Evolutionary conservation across 2,888 invertebrate species (phyloP).

Genomic region (Xylota sylvarum): DNA sequence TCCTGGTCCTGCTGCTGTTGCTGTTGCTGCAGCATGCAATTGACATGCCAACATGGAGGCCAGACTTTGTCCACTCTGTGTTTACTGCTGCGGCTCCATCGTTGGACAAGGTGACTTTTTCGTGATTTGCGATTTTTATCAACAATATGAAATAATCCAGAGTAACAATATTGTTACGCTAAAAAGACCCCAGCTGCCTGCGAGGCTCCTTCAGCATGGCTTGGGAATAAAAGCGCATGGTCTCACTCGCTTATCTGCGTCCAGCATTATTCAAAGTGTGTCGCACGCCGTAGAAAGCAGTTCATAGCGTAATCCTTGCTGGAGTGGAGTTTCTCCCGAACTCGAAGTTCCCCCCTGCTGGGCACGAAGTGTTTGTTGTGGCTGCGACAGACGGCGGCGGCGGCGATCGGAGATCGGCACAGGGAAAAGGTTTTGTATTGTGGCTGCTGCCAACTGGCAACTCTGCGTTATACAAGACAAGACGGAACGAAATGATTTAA

Average conservation of each 20-base stretch:
- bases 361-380: slow-evolving; percentile 74
- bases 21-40: slow-evolving; percentile 48
- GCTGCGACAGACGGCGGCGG: slow-evolving; percentile 38
- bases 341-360: slow-evolving; percentile 62
- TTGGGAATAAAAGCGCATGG: slow-evolving; percentile 53
- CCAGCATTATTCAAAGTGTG: slow-evolving; percentile 74
- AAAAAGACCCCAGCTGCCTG: slow-evolving; percentile 68
- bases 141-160: slow-evolving; percentile 77
- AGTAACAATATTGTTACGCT: slow-evolving; percentile 77
- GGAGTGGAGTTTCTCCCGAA: slow-evolving; percentile 67
- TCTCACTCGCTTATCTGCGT: slow-evolving; percentile 61
- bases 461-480: slow-evolving; percentile 61
- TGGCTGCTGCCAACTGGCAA: slow-evolving; percentile 53
- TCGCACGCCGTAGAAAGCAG: slow-evolving; percentile 74
- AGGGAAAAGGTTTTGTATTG: slow-evolving; percentile 63
- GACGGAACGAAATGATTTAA: slow-evolving; percentile 76
- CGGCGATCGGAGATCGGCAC: slow-evolving; percentile 10
- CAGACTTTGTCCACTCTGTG: slow-evolving; percentile 61
- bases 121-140: slow-evolving; percentile 76
- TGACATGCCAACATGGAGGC: slow-evolving; percentile 69
- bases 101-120: slow-evolving; percentile 75
- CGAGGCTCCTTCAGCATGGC: slow-evolving; percentile 41
- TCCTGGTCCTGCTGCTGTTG: slow-evolving; percentile 38
- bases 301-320: slow-evolving; percentile 69
- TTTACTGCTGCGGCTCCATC: slow-evolving; percentile 38